These are phyloP conservation scores for Leptopilina myrica DNA, from an alignment of 2,888 invertebrate species.

Conservation along the genomic window DNA sequence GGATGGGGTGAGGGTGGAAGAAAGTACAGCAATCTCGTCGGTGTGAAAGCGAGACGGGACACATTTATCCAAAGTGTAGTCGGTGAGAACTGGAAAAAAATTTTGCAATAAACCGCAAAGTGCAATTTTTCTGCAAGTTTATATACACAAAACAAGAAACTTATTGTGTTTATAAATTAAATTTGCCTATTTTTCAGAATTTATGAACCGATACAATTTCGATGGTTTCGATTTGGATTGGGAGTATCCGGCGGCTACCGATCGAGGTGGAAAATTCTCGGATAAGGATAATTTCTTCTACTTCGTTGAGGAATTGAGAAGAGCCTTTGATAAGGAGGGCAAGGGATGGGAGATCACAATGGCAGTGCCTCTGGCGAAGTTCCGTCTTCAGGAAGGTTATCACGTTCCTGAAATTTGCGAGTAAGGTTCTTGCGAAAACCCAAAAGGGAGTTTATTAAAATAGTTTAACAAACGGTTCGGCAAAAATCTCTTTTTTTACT, in stretches of 20 bases:
- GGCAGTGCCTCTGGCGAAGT: slow-evolving; percentile 92
- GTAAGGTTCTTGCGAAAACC: slow-evolving; percentile 78
- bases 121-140: too few relatives aligned
- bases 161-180: too few relatives aligned
- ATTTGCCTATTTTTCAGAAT: slow-evolving; percentile 77
- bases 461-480: too few relatives aligned
- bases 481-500: too few relatives aligned
- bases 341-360: slow-evolving; percentile 93
- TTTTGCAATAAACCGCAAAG: too few relatives aligned
- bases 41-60: slow-evolving; percentile 82
- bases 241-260: slow-evolving; percentile 94
- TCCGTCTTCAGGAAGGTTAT: slow-evolving; percentile 92
- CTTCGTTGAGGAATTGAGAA: slow-evolving; percentile 88
- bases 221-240: slow-evolving; percentile 93
- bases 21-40: slow-evolving; percentile 91
- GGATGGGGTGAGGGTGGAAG: slow-evolving; percentile 95
- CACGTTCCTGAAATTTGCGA: slow-evolving; percentile 93
- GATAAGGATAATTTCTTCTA: slow-evolving; percentile 91
- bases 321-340: slow-evolving; percentile 86
- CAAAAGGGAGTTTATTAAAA: too few relatives aligned
- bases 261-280: slow-evolving; percentile 89
- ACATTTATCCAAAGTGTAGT: slow-evolving; percentile 87
- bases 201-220: slow-evolving; percentile 87
- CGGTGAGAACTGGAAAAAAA: slow-evolving; percentile 77
- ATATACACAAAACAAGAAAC: too few relatives aligned